phyloP scores from a whole-genome alignment of 2,888 invertebrate species.

The Psococerastis gibbosa region DNA sequence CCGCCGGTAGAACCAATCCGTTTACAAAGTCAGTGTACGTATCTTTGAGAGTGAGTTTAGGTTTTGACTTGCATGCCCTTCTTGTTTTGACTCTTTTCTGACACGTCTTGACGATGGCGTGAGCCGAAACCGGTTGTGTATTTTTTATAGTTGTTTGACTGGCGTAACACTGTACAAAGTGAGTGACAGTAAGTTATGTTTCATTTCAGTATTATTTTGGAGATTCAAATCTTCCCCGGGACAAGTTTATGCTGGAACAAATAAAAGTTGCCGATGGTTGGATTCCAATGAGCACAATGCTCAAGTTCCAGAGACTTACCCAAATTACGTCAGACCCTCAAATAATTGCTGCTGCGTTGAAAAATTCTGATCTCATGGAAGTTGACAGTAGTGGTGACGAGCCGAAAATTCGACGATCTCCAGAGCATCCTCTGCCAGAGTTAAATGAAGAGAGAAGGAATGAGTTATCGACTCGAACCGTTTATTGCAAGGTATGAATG shows the following conservation, averaged over 20 bases:
- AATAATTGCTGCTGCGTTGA: conserved; percentile 52
- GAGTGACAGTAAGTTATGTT: too few species aligned
- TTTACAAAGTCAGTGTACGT: too few species aligned
- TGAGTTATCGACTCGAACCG: conserved; percentile 51
- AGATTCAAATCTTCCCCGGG: conserved; percentile 76
- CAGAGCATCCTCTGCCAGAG: conserved; percentile 59
- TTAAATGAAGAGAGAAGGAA: conserved; percentile 66
- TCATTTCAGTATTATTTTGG: conserved; percentile 62
- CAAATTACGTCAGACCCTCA: conserved; percentile 45
- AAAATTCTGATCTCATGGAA: conserved; percentile 48
- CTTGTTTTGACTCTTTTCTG: too few species aligned
- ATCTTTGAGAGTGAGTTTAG: too few species aligned
- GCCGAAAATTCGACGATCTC: conserved; percentile 52
- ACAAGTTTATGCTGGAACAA: conserved; percentile 83
- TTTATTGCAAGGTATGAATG: conserved; percentile 50
- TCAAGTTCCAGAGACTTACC: conserved; percentile 75
- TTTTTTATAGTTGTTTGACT: too few species aligned
- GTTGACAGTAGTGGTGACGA: conserved; percentile 43
- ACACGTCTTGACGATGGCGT: too few species aligned
- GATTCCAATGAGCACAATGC: conserved; percentile 66
- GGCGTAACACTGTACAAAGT: too few species aligned
- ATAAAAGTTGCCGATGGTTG: conserved; percentile 74
- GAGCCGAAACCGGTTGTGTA: too few species aligned
- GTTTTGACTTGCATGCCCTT: too few species aligned
- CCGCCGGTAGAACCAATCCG: too few species aligned